These are phyloP conservation scores for Synergus gifuensis DNA, from an alignment of 2,888 invertebrate genomes.

Conservation along the genomic window DNA sequence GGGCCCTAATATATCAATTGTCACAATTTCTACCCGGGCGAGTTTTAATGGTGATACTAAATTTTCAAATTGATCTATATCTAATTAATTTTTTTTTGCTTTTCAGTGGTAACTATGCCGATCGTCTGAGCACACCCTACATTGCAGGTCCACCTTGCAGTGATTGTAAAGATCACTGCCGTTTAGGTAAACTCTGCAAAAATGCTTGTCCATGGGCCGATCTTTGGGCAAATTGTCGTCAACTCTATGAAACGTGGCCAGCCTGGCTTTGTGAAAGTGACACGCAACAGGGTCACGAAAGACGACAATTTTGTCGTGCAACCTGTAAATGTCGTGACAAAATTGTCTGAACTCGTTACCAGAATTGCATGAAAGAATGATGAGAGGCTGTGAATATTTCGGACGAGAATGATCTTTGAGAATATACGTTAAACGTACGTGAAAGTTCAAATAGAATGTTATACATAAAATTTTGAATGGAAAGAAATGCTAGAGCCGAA, in stretches of 20 bases:
- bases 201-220: slow-evolving; percentile 86
- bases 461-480: not conserved
- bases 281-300: slow-evolving; percentile 80
- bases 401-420: not conserved
- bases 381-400: slow-evolving; percentile 23
- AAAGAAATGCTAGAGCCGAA: not conserved
- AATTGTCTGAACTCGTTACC: slow-evolving; percentile 69
- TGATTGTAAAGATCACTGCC: slow-evolving; percentile 83
- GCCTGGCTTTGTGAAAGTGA: slow-evolving; percentile 82
- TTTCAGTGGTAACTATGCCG: slow-evolving; percentile 64
- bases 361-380: not conserved
- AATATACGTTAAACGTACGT: not conserved
- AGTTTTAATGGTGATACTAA: no score
- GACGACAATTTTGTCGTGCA: slow-evolving; percentile 83
- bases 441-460: not conserved
- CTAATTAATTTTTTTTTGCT: slow-evolving; percentile 34
- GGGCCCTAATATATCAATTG: no score
- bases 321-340: slow-evolving; percentile 85
- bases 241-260: slow-evolving; percentile 81
- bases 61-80: not conserved
- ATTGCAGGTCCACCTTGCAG: slow-evolving; percentile 83
- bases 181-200: slow-evolving; percentile 84
- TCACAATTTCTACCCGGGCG: no score
- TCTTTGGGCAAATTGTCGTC: slow-evolving; percentile 86
- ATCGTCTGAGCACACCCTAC: slow-evolving; percentile 80